Conservation (phyloP, 2,888 invertebrate genomes). For the Trissonchulus sp. region DNA sequence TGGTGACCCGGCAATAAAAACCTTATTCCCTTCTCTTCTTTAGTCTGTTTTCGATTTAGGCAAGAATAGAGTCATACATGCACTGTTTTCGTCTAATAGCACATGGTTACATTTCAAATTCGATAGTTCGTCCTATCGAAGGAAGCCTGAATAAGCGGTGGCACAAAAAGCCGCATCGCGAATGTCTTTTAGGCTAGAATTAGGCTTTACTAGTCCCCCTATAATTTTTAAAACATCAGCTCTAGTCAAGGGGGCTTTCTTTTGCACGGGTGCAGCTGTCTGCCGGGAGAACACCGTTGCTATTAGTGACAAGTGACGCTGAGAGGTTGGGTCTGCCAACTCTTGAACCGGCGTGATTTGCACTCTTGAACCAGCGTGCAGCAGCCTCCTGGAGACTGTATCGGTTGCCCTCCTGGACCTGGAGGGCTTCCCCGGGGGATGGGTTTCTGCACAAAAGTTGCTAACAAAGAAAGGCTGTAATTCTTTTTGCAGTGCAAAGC, state of each 20-base stretch:
- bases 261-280: not conserved
- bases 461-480: not conserved
- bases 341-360: not conserved
- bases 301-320: not conserved
- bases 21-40: not conserved
- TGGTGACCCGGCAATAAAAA: not conserved
- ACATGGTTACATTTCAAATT: not conserved
- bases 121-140: not conserved
- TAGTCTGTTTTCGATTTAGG: not conserved
- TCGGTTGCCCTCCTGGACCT: not conserved
- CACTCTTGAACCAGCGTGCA: not conserved
- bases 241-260: not conserved
- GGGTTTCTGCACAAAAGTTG: not conserved
- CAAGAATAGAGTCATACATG: not conserved
- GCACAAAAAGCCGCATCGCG: not conserved
- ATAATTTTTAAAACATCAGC: not conserved
- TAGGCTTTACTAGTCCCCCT: not conserved
- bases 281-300: not conserved
- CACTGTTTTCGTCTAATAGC: not conserved
- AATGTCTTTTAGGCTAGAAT: not conserved
- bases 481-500: not conserved
- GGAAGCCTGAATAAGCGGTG: not conserved
- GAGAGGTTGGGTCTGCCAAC: not conserved
- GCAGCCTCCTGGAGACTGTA: not conserved
- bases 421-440: not conserved